A percentile compares a stretch with the other conserved stretches of the same genome.
Conservation (phyloP, 2,888 invertebrate genomes). For the Meliscaeva auricollis region DNA sequence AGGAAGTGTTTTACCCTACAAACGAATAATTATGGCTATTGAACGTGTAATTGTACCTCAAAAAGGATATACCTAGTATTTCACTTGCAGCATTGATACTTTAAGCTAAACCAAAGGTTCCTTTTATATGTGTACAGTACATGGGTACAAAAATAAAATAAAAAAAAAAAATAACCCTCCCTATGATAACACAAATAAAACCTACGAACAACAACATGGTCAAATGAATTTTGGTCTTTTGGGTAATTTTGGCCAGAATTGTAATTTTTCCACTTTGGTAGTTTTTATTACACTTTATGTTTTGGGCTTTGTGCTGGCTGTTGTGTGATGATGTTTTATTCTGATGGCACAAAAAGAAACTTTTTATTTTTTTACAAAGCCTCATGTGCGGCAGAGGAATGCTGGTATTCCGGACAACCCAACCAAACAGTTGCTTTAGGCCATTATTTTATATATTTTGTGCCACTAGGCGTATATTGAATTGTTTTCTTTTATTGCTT, state of each 20-base stretch:
- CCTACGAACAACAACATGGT: conserved; percentile 35
- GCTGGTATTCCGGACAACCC: background rate
- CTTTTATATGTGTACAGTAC: too few species aligned
- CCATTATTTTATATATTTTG: conserved; percentile 47
- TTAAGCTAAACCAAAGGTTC: conserved; percentile 6
- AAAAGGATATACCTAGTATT: background rate
- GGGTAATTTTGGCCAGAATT: conserved; percentile 56
- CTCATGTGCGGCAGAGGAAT: background rate
- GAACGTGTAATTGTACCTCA: conserved; percentile 36
- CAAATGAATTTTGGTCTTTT: conserved; percentile 54
- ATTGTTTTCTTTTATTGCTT: conserved; percentile 66
- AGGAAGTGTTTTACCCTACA: conserved; percentile 5
- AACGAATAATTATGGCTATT: conserved; percentile 52
- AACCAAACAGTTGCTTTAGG: conserved; percentile 16
- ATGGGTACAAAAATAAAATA: background rate
- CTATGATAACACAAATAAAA: background rate
- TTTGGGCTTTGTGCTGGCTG: conserved; percentile 28
- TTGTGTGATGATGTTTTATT: conserved; percentile 35
- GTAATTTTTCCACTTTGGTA: conserved; percentile 73
- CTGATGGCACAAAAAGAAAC: conserved; percentile 3
- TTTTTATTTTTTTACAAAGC: background rate
- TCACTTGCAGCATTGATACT: background rate
- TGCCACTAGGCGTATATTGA: conserved; percentile 45
- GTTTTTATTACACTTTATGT: conserved; percentile 69
- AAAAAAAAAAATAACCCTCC: conserved; percentile 4